Conservation (phyloP, 2,888 invertebrate species). For the Thymelicus lineola region DNA sequence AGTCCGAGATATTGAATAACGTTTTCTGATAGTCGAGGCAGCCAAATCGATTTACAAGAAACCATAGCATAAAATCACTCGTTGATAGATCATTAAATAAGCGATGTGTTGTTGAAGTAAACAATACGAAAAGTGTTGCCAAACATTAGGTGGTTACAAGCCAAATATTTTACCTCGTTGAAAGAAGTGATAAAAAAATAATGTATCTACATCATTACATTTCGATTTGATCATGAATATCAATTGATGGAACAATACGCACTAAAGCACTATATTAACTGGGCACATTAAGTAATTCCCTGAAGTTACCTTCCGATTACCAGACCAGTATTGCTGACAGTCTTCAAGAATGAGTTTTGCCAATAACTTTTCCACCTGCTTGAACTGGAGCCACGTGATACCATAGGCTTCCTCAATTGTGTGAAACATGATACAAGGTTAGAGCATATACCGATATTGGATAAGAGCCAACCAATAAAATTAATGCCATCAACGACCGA, state of each 20-base stretch:
- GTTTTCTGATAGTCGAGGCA: slow-evolving; percentile 2
- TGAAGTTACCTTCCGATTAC: too few relatives aligned
- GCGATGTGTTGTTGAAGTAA: not conserved
- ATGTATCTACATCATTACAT: too few relatives aligned
- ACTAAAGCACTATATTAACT: too few relatives aligned
- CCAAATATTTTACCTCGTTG: not conserved
- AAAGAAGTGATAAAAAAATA: not conserved
- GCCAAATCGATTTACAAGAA: slow-evolving; percentile 1
- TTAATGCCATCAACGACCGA: not conserved
- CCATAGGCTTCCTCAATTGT: too few relatives aligned
- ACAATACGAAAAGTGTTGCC: not conserved
- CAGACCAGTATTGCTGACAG: too few relatives aligned
- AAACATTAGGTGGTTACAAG: not conserved
- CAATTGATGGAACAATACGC: too few relatives aligned
- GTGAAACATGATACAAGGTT: too few relatives aligned
- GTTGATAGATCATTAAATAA: not conserved
- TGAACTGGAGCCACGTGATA: not conserved
- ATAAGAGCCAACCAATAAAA: slow-evolving; percentile 8
- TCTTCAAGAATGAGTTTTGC: not conserved
- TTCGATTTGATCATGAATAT: too few relatives aligned
- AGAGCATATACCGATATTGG: not conserved
- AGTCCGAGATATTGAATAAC: not conserved
- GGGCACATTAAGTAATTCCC: too few relatives aligned
- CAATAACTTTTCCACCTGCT: not conserved
- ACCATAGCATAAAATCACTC: too few relatives aligned